Evolutionary conservation across 2,113 vertebrate genomes (phyloP).

Genomic region (Tricholaema leucomelas): DNA sequence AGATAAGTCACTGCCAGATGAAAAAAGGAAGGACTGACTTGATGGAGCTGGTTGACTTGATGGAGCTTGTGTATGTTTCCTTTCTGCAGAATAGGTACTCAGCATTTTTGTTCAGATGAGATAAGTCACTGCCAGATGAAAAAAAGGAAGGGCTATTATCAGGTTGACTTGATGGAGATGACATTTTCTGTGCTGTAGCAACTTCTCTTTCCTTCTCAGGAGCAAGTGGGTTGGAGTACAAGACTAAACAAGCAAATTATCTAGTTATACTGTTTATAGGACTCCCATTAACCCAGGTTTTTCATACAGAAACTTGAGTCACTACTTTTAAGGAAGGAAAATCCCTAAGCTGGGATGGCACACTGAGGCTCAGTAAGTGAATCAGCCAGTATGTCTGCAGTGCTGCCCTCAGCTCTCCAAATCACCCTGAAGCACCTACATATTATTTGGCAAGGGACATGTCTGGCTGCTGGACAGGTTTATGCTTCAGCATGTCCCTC

Average conservation of each 20-base stretch:
- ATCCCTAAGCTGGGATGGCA: background rate
- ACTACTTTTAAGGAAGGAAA: background rate
- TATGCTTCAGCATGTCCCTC: background rate
- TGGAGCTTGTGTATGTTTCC: background rate
- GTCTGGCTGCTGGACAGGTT: background rate
- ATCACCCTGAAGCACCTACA: rapidly evolving
- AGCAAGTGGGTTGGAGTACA: background rate
- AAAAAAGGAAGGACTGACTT: background rate
- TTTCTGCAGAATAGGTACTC: background rate
- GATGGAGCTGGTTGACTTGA: background rate
- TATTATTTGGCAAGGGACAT: rapidly evolving
- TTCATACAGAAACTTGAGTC: background rate
- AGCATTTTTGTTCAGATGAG: background rate
- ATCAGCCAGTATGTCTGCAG: background rate
- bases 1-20: background rate
- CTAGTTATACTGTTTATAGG: background rate
- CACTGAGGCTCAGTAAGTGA: background rate
- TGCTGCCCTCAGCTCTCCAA: background rate
- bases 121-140: background rate
- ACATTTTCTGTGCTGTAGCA: background rate
- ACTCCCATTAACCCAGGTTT: background rate
- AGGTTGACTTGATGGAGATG: background rate
- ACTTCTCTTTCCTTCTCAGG: background rate
- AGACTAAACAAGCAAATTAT: background rate
- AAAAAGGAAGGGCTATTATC: background rate